Evolutionary conservation across 2,113 vertebrate genomes (phyloP), one percentile per base, ranked within the genome.

Genomic region (Chamaea fasciata): DNA sequence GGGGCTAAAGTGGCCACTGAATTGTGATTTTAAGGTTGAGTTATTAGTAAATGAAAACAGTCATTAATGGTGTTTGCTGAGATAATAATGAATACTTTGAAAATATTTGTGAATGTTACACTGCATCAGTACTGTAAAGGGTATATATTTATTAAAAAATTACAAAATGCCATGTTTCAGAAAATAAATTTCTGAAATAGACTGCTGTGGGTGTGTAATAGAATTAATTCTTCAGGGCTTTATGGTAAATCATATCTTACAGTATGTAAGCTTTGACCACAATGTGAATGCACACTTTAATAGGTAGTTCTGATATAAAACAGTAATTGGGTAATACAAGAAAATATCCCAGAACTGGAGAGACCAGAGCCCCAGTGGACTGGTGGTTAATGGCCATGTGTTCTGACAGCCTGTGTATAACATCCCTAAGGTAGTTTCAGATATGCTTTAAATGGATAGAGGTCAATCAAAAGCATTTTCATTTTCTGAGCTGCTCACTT

Each of bases 381-480:
- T 42, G 67, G 42, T 86, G 33, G 39, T 17, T 83, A 85, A 74
- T 39, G 28, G 79, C 63, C 24, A 1, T 79, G 5, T 70, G 47
- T 75, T 74, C 71, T 70, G 64, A 52, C 80, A 92, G 85, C 24
- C 59, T 63, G 0, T 13, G 33, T 19, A 0, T 15, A 23, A 69
- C 33, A 26, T 74, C 86, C 86, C 79, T 35, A 14, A 50, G 76
- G 90, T 90, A 9, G 68, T 67, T 83, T 86, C 50, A 46, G 14
- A 31, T 68, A 13, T 8, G 42, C 59, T 70, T 46, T 55, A 70
- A 92, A 84, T 35, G 50, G 79, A 41, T 67, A 31, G 68, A 70
- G 71, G 50, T 83, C 94, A 86, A 37, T 81, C 76, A 59, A 83
- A 93, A 88, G 30, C 46, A 63, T 83, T 95, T 92, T 86, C 68